Conservation (phyloP, 2,113 vertebrate genomes). For the Hippocampus guttulatus region DNA sequence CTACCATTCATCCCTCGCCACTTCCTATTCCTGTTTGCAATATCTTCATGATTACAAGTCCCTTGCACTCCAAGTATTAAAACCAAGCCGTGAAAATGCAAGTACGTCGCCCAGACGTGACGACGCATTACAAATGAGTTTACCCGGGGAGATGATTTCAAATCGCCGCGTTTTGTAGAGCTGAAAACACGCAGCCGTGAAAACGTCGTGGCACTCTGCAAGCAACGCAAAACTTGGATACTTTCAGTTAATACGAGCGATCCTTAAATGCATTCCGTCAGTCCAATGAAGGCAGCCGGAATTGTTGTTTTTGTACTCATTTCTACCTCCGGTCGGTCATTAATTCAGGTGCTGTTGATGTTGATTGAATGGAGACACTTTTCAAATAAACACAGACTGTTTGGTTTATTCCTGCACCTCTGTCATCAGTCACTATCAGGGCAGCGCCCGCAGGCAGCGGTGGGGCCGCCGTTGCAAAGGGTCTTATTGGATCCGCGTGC, state of each 20-base stretch:
- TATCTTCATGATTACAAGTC: neutral
- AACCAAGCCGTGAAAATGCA: neutral
- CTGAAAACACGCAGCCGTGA: neutral
- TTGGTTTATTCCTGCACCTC: conserved; percentile 35
- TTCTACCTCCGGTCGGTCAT: conserved; percentile 1
- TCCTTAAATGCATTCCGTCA: neutral
- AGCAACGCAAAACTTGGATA: neutral
- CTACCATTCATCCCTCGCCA: too few relatives aligned
- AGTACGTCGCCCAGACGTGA: neutral
- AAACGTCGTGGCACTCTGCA: neutral
- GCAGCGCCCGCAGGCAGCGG: conserved; percentile 5
- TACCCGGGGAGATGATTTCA: neutral
- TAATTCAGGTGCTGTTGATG: conserved; percentile 20
- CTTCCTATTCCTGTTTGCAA: neutral
- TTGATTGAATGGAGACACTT: conserved; percentile 16
- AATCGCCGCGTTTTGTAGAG: neutral
- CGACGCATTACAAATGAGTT: conserved; percentile 1
- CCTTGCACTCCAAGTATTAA: neutral
- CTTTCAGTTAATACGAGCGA: neutral
- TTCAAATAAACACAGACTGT: conserved; percentile 40
- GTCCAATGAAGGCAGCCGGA: neutral
- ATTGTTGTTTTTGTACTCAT: neutral
- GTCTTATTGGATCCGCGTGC: conserved; percentile 25
- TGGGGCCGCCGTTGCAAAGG: neutral
- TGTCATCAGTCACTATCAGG: conserved; percentile 59